Conservation (phyloP, 1,140 invertebrate species). For the Schlechtendalia chinensis region DNA sequence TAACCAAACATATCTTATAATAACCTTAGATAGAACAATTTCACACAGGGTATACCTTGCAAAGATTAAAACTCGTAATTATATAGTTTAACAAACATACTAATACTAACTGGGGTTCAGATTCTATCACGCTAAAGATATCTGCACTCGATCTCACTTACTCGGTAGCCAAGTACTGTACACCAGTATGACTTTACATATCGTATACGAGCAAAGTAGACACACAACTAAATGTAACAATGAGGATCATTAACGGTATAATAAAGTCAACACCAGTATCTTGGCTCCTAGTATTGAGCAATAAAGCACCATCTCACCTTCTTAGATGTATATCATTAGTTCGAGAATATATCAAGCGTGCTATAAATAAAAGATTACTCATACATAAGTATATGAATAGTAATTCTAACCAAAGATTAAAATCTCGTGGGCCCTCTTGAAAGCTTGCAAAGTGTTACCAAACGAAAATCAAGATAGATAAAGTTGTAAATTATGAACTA, state of each 20-base stretch:
- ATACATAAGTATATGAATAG: too few species aligned
- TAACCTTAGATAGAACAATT: too few species aligned
- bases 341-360: too few species aligned
- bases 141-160: slow-evolving; percentile 6
- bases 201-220: too few species aligned
- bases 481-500: too few species aligned
- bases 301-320: slow-evolving; percentile 13
- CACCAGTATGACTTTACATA: not conserved
- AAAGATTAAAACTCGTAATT: too few species aligned
- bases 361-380: not conserved
- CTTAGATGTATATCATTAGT: not conserved
- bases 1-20: too few species aligned
- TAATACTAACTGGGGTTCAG: slow-evolving; percentile 13
- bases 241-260: slow-evolving; percentile 8
- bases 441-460: too few species aligned
- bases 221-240: not conserved
- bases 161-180: slow-evolving; percentile 2
- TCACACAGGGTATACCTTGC: too few species aligned
- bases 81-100: slow-evolving; percentile 4
- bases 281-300: slow-evolving; percentile 38
- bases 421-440: too few species aligned
- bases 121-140: slow-evolving; percentile 11
- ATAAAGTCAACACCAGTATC: slow-evolving; percentile 28
- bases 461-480: too few species aligned
- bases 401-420: too few species aligned